Evolutionary conservation across 2,888 invertebrate species (phyloP), one percentile per base, ranked within the genome.

Genomic region (Celastrina argiolus): DNA sequence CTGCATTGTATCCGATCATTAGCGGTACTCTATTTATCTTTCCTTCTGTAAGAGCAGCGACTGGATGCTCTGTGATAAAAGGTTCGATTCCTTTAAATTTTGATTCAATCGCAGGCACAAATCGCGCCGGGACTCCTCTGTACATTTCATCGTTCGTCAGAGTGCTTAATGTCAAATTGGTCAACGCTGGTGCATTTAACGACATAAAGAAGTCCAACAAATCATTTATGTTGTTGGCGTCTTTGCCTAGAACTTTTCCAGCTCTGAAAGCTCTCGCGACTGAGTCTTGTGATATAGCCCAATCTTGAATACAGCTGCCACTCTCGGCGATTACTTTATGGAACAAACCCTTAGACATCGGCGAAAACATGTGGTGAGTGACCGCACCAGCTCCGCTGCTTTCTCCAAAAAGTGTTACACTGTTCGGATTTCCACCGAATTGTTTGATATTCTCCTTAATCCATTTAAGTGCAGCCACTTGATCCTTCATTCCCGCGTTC

Each of bases 401-500:
- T 65, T 82, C 80, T 4, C 86, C 87, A 68, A 82, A 81, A 31
- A 87, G 71, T 0, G 85, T 85, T 1, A 83, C 73, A 69, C 80
- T 79, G 18, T 77, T 69, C 0, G 77, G 71, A 69, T 82, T 78
- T 0, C 82, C 81, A 6, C 82, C 81, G 67, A 82, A 82, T 10
- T 78, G 67, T 5, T 66, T 66, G 28, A 82, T 81, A 66, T 83
- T 83, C n/a, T 74, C 69, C 64, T 77, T 73, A 2, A 82, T 72
- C 83, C 83, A 83, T 28, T 72, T 73, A 39, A 83, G 71, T 10
- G 82, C 84, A 10, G 74, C 73, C 0, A 82, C 79, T 72, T 83
- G 83, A 63, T 85, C 84, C 69, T 81, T 84, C 72, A 84, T 75
- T 0, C 82, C 85, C 34, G 82, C 81, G 68, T 85, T 85, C 2